Evolutionary conservation across 2,888 invertebrate genomes (phyloP), one percentile per base, ranked within the genome.

Genomic region (Exocentrus adspersus): DNA sequence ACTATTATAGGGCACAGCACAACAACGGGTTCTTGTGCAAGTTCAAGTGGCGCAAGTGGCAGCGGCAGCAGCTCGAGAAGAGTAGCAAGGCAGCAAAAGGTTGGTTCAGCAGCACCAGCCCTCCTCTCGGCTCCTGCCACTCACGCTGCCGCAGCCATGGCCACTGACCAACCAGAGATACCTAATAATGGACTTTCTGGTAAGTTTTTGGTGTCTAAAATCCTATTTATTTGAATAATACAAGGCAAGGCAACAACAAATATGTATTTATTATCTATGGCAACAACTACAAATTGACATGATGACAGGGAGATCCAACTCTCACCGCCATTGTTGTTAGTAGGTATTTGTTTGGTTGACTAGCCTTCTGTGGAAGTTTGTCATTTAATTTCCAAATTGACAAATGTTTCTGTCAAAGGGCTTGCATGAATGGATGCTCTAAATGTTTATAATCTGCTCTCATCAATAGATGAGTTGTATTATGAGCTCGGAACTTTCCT

Each of bases 1-100:
- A 64, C 37, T 14, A 69, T n/a, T 72, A 12, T 63, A 81, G 81
- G 80, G 78, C 81, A 82, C 79, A 79, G 78, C 78, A 76, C 80
- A 80, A 81, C 78, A 85, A 90, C 87, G 88, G 88, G 88, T 87
- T 89, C 88, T 84, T 88, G 88, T 83, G 88, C 88, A 78, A 88
- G 88, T 78, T 81, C 82, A 65, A 82, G 83, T 84, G 78, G 83
- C 85, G 68, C 66, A 57, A 72, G 75, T 71, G 79, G 84, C 74
- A 85, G 80, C 81, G 75, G 80, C 83, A 79, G 78, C 78, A 77
- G 79, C 78, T 78, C 77, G 68, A 73, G 80, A 77, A 75, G 80
- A 57, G 79, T 81, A 73, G 77, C 80, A 78, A 74, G 82, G 80
- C 75, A 84, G 79, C 80, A 80, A 66, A 82, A 81, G 76, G 81